Conservation (phyloP, 2,113 vertebrate genomes). For the Craseonycteris thonglongyai region DNA sequence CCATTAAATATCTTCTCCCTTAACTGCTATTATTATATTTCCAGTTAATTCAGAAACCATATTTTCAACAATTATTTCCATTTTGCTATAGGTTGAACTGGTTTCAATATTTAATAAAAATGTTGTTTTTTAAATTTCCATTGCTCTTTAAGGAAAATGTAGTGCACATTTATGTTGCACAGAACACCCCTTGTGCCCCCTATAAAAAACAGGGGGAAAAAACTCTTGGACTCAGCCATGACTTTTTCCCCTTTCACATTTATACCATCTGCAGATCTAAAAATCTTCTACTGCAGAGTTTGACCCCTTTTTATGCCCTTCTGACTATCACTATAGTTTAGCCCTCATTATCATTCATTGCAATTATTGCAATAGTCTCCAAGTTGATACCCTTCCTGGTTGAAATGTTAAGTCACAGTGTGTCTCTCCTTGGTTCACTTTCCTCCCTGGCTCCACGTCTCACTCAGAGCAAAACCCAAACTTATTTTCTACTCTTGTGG, state of each 20-base stretch:
- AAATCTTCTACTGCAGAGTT: not conserved
- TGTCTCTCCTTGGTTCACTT: not conserved
- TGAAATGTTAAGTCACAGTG: not conserved
- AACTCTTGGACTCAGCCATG: not conserved
- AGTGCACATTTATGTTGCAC: not conserved
- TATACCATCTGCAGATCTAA: not conserved
- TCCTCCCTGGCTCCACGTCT: not conserved
- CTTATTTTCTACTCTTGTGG: not conserved
- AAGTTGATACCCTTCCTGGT: not conserved
- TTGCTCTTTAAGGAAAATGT: not conserved
- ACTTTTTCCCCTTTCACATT: not conserved
- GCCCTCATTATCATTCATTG: not conserved
- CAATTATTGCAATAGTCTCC: not conserved
- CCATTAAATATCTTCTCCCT: not conserved
- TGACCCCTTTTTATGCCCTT: not conserved
- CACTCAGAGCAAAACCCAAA: not conserved
- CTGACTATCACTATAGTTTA: not conserved
- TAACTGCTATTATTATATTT: not conserved
- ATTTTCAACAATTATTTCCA: not conserved
- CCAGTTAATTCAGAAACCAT: not conserved
- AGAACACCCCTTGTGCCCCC: not conserved
- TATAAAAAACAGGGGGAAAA: not conserved
- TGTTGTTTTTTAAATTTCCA: not conserved
- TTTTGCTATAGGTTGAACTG: not conserved
- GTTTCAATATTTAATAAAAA: not conserved